Evolutionary conservation across 2,888 invertebrate genomes (phyloP), one percentile per base, ranked within the genome.

Genomic region (Sinelater perroti): DNA sequence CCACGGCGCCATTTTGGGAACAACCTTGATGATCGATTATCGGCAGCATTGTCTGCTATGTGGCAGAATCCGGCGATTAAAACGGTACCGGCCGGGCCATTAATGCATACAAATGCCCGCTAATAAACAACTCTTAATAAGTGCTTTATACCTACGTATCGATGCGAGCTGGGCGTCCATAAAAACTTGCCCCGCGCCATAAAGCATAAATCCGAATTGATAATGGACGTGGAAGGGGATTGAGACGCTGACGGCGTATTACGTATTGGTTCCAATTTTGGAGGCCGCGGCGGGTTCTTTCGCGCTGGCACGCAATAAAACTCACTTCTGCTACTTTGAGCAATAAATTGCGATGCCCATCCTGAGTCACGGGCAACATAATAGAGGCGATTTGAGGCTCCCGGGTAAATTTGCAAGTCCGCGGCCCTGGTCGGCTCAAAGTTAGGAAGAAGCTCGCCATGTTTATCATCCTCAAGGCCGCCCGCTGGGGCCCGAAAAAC

Each of bases 111-210:
- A n/a, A 35, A 35, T 16, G 18, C 8, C 35, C 10, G 35, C 18
- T 35, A 35, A 35, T 35, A 35, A 17, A 35, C 35, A 35, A 35
- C 35, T 35, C 8, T 35, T 17, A 35, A 35, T 16, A 14, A 17
- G 16, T 35, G n/a, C 17, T 16, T 13, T 35, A 8, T 35, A 35
- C 35, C 35, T 35, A 35, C 35, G 17, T 33, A 33, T 7, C 7
- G 3, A 11, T 35, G 10, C 18, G 18, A 35, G 2, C 10, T 35
- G 18, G 35, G 16, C 14, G 35, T 35, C 18, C 10, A 38, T 3
- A 40, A 40, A 40, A 40, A 40, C 40, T 24, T 24, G 40, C 16
- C 14, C 14, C 40, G 2, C 4, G 13, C 40, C 24, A 40, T 40
- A 40, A 40, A 40, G 24, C 24, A 21, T 7, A 40, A 40, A 40